Evolutionary conservation across 2,888 invertebrate species (phyloP).

Genomic region (Epirrhoe tristata): DNA sequence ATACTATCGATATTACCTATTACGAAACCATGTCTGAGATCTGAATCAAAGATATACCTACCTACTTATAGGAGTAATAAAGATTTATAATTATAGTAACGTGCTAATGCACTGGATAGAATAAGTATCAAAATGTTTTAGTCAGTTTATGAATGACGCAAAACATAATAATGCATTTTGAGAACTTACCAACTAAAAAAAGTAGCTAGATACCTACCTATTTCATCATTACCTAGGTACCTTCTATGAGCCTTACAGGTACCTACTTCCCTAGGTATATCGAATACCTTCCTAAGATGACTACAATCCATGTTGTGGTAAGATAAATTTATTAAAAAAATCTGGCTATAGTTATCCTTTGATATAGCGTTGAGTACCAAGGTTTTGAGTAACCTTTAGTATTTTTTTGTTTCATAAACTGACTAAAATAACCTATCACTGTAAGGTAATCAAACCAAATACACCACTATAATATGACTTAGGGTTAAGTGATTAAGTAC

Average conservation of each 20-base stretch:
- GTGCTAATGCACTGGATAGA: constrained; percentile 39
- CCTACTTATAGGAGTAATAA: too few relatives aligned
- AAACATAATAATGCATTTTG: neutral
- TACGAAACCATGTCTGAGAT: neutral
- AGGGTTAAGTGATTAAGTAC: constrained; percentile 23
- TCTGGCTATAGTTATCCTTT: too few relatives aligned
- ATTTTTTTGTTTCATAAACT: constrained; percentile 60
- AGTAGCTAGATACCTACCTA: too few relatives aligned
- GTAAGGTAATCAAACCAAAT: constrained; percentile 78
- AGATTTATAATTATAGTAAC: neutral
- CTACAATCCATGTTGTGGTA: too few relatives aligned
- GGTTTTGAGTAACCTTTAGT: neutral
- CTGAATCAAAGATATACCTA: neutral
- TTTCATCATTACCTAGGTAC: too few relatives aligned
- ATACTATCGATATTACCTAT: too few relatives aligned
- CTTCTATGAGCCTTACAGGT: too few relatives aligned
- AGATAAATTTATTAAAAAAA: too few relatives aligned
- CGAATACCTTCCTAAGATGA: too few relatives aligned
- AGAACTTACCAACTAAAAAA: neutral
- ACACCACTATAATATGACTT: constrained; percentile 70
- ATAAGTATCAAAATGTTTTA: constrained; percentile 17
- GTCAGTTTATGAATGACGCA: constrained; percentile 41
- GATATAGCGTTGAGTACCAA: too few relatives aligned
- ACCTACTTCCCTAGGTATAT: too few relatives aligned
- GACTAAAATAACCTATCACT: constrained; percentile 65